Conservation (phyloP, 2,888 invertebrate species). For the Tenthredo notha region DNA sequence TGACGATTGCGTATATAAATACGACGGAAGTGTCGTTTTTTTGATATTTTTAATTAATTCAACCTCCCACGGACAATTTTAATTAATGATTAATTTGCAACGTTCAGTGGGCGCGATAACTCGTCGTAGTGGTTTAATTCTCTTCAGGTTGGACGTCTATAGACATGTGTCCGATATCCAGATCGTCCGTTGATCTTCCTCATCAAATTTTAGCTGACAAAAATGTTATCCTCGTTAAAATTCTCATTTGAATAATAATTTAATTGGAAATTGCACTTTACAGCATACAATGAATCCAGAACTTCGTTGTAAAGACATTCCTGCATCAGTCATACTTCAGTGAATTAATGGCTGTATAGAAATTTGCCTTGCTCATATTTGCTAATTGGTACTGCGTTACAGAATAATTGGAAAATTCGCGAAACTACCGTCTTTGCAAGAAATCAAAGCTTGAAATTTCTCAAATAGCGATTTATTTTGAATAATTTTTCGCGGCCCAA, state of each 20-base stretch:
- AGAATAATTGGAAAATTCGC: neutral
- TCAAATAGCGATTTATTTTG: neutral
- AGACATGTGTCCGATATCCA: neutral
- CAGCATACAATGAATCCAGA: neutral
- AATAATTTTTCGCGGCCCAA: neutral
- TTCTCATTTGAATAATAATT: neutral
- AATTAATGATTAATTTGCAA: neutral
- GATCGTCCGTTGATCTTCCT: neutral
- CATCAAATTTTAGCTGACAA: neutral
- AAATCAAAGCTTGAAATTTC: neutral
- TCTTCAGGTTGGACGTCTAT: neutral
- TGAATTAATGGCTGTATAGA: neutral
- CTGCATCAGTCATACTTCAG: neutral
- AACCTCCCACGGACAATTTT: neutral
- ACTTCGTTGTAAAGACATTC: neutral
- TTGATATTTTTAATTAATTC: neutral
- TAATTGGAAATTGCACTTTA: neutral
- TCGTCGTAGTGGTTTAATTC: neutral
- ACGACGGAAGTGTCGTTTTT: neutral
- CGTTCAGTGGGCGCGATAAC: neutral
- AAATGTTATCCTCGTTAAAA: neutral
- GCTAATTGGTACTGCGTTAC: neutral
- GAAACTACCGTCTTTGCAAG: neutral
- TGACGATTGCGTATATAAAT: neutral
- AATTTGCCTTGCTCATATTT: neutral